These are phyloP conservation scores for Mamestra brassicae DNA, from an alignment of 2,888 invertebrate species.

Conservation along the genomic window DNA sequence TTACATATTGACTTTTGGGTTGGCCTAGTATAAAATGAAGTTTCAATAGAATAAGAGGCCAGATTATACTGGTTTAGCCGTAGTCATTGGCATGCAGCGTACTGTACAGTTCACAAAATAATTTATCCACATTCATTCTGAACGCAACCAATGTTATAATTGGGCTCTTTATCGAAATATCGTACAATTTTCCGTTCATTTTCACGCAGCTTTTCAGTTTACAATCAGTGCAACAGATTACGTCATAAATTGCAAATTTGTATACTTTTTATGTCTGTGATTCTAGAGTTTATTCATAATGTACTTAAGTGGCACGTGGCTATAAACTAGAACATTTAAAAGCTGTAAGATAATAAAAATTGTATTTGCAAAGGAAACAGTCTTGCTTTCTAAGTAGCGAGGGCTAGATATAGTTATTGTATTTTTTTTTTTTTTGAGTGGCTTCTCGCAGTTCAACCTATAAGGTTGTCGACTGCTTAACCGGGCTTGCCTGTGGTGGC, in stretches of 20 bases:
- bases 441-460: no score
- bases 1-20: no score
- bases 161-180: background rate
- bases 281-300: constrained; percentile 5
- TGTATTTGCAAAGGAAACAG: background rate
- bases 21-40: no score
- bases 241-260: constrained; percentile 3
- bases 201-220: constrained; percentile 2
- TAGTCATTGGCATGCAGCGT: no score
- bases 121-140: background rate
- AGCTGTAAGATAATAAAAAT: background rate
- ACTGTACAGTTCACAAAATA: background rate
- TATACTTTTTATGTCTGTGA: background rate
- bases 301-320: background rate
- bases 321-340: background rate
- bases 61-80: no score
- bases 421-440: no score
- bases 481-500: no score
- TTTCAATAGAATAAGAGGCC: no score
- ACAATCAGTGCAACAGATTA: background rate
- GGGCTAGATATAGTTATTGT: no score
- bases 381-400: background rate
- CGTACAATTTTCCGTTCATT: constrained; percentile 9
- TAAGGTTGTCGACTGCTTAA: no score
- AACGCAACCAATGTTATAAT: background rate